These are phyloP conservation scores for Onychorhynchus coronatus DNA, from an alignment of 2,113 vertebrate species.

Conservation along the genomic window DNA sequence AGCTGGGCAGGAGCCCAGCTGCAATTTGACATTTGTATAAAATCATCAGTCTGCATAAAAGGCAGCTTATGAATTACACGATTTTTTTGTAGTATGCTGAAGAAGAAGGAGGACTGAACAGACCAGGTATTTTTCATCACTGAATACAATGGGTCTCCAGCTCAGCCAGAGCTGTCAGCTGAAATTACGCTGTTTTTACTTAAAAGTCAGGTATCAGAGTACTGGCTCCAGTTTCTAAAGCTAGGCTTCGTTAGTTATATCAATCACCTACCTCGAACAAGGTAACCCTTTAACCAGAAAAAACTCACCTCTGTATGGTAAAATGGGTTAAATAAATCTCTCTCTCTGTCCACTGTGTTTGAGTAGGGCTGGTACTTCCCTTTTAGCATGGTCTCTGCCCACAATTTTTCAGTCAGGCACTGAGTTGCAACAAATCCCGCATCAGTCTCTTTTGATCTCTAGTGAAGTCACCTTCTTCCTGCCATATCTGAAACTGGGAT, in stretches of 20 bases:
- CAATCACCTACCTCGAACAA: not conserved
- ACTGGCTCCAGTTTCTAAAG: not conserved
- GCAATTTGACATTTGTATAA: conserved; percentile 8
- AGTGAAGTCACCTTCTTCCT: not conserved
- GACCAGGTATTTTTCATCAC: not conserved
- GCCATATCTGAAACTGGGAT: not conserved
- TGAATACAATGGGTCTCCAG: not conserved
- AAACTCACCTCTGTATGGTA: not conserved
- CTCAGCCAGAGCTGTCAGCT: not conserved
- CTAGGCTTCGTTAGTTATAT: not conserved
- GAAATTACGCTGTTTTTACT: not conserved
- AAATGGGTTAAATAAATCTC: not conserved
- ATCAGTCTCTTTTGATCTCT: not conserved
- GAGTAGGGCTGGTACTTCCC: not conserved
- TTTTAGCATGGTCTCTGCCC: not conserved
- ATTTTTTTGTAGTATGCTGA: not conserved
- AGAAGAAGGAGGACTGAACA: not conserved
- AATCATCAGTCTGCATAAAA: not conserved
- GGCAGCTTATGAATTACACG: not conserved
- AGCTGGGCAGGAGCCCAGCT: not conserved
- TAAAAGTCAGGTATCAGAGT: not conserved
- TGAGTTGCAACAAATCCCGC: not conserved
- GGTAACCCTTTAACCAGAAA: not conserved
- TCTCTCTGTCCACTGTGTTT: not conserved
- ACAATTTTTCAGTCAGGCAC: not conserved